Conservation (phyloP, 1,140 invertebrate genomes). For the Calephelis nemesis region DNA sequence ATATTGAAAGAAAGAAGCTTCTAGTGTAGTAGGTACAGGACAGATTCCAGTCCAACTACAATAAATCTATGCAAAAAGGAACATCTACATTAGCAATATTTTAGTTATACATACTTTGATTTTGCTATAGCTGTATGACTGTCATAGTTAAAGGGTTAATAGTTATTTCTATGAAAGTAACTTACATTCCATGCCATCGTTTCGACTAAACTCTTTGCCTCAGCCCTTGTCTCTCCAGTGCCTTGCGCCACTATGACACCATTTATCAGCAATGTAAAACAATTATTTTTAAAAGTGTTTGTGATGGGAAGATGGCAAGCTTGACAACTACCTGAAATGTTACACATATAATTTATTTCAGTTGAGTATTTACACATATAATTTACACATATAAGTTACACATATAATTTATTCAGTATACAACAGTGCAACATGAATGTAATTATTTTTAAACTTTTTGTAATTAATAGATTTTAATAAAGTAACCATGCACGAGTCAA, state of each 20-base stretch:
- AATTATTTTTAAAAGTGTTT: slow-evolving; percentile 40
- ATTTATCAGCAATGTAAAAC: slow-evolving; percentile 41
- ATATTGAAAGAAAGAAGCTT: no score
- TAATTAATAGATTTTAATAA: slow-evolving; percentile 3
- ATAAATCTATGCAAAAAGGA: no score
- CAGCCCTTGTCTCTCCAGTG: slow-evolving; percentile 33
- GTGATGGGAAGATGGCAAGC: slow-evolving; percentile 36
- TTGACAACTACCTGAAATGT: slow-evolving; percentile 51
- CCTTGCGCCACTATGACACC: slow-evolving; percentile 42
- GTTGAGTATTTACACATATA: no score
- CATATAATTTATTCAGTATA: no score
- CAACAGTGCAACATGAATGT: slow-evolving; percentile 11
- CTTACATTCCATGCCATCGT: slow-evolving; percentile 57
- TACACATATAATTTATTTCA: no score
- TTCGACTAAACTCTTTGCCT: slow-evolving; percentile 46
- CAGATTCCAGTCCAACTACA: no score
- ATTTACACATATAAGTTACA: no score
- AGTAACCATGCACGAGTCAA: background rate
- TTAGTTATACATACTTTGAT: no score
- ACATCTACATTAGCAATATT: no score
- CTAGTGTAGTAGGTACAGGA: no score
- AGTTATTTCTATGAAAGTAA: slow-evolving; percentile 13
- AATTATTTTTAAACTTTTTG: slow-evolving; percentile 6
- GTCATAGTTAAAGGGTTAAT: background rate
- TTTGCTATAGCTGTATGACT: background rate